Percentiles rank a stretch among this genome's conserved stretches.
Evolutionary conservation across 1,140 invertebrate genomes (phyloP).

Genomic region (Calycopis cecrops): DNA sequence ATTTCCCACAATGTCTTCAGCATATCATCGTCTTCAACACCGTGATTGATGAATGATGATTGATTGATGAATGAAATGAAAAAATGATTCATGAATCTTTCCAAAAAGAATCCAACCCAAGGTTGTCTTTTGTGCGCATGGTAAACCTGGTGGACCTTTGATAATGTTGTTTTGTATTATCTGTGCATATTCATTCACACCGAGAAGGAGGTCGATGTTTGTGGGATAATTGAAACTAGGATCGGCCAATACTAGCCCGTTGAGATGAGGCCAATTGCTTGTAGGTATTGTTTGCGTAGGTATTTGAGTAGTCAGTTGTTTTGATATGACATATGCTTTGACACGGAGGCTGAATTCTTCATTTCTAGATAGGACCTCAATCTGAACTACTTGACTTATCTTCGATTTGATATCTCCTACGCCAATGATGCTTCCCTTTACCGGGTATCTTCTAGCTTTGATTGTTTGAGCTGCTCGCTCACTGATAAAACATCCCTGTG

Average conservation of each 20-base stretch:
- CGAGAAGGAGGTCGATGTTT: slow-evolving; percentile 29
- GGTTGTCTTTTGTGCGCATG: slow-evolving; percentile 22
- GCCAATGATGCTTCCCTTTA: too few relatives aligned
- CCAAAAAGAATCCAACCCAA: slow-evolving; percentile 35
- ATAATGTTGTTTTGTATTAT: slow-evolving; percentile 23
- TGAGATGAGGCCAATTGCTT: slow-evolving; percentile 18
- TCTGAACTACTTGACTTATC: too few relatives aligned
- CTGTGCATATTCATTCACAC: slow-evolving; percentile 26
- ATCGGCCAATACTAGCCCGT: slow-evolving; percentile 25
- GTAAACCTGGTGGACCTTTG: slow-evolving; percentile 14
- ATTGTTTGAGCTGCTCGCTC: slow-evolving; percentile 25
- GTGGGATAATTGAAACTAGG: slow-evolving; percentile 26
- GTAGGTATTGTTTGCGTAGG: slow-evolving; percentile 15
- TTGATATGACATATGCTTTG: slow-evolving; percentile 22
- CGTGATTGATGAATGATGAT: too few relatives aligned
- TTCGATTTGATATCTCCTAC: too few relatives aligned
- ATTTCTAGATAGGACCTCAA: too few relatives aligned
- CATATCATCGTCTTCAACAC: slow-evolving; percentile 10
- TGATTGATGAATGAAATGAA: too few relatives aligned
- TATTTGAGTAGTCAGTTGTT: slow-evolving; percentile 21
- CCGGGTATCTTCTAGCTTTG: too few relatives aligned
- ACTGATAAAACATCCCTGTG: slow-evolving; percentile 14
- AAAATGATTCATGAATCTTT: slow-evolving; percentile 6
- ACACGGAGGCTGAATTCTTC: slow-evolving; percentile 20
- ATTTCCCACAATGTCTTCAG: slow-evolving; percentile 23